These are phyloP conservation scores for Drosophila equinoxialis DNA, from an alignment of 1,140 invertebrate species.

Conservation along the genomic window DNA sequence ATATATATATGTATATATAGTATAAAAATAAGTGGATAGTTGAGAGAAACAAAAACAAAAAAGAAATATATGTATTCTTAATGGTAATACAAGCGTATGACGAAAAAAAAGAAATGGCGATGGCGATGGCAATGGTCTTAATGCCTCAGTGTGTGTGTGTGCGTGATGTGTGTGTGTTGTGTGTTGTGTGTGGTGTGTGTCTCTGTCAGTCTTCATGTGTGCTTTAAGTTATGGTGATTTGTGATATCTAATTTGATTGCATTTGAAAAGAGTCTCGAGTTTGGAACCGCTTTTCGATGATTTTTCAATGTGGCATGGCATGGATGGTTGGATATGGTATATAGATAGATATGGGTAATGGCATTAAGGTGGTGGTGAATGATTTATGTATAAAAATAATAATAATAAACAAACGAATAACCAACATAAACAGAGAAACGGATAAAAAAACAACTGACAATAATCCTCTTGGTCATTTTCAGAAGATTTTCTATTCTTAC, in stretches of 20 bases:
- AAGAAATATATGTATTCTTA: conserved; percentile 27
- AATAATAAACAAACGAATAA: conserved; percentile 8
- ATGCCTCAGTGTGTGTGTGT: conserved; percentile 38
- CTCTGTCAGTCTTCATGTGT: conserved; percentile 12
- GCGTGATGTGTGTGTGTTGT: conserved; percentile 13
- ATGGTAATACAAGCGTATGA: conserved; percentile 63
- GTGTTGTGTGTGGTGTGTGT: background rate
- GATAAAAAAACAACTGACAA: conserved; percentile 1
- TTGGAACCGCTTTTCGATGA: conserved; percentile 40
- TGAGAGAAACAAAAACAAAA: conserved; percentile 34
- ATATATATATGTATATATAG: conserved; percentile 23
- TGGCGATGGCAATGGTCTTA: conserved; percentile 32
- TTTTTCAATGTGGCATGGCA: conserved; percentile 28
- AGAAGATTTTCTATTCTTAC: background rate
- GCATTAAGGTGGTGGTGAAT: conserved; percentile 40
- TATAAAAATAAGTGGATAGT: conserved; percentile 53
- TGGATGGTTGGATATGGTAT: conserved; percentile 43
- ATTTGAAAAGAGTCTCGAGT: conserved; percentile 76
- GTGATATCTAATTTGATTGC: conserved; percentile 14
- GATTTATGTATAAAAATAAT: conserved; percentile 7
- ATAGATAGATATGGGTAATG: conserved; percentile 17
- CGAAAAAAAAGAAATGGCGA: conserved; percentile 58
- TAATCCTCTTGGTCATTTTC: conserved; percentile 31
- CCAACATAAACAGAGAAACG: conserved; percentile 21
- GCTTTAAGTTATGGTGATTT: too few relatives aligned